A percentile compares a stretch with the other conserved stretches of the same genome.
Evolutionary conservation across 2,888 invertebrate genomes (phyloP).

Genomic region (Drosophila yooni): DNA sequence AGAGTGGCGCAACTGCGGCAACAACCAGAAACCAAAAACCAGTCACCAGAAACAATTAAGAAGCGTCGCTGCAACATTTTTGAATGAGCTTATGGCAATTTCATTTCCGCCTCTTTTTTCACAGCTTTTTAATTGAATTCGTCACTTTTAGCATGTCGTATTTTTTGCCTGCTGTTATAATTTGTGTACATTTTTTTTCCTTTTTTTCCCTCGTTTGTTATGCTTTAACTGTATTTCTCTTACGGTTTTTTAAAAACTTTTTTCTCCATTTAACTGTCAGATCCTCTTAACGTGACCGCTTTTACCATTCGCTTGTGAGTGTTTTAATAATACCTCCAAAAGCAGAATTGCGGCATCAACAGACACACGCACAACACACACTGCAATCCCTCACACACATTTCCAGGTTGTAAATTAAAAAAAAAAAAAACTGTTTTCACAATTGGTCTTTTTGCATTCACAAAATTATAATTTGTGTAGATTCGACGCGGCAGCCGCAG

Average conservation of each 20-base stretch:
- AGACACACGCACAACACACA: constrained; percentile 19
- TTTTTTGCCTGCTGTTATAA: constrained; percentile 38
- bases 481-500: constrained; percentile 55
- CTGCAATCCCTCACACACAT: not conserved
- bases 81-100: constrained; percentile 60
- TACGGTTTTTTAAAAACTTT: constrained; percentile 21
- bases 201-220: not conserved
- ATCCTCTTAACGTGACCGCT: constrained; percentile 68
- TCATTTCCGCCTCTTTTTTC: constrained; percentile 57
- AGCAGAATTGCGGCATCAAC: constrained; percentile 65
- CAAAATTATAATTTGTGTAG: constrained; percentile 72
- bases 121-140: constrained; percentile 73
- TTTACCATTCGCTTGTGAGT: constrained; percentile 27
- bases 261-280: constrained; percentile 39
- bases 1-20: constrained; percentile 12
- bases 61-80: constrained; percentile 13
- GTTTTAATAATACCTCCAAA: constrained; percentile 56
- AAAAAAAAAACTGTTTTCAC: constrained; percentile 41
- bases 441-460: constrained; percentile 44
- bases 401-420: constrained; percentile 17
- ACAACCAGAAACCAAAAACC: constrained; percentile 14
- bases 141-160: constrained; percentile 21
- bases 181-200: constrained; percentile 40
- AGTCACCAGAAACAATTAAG: constrained; percentile 23
- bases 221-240: constrained; percentile 4